Evolutionary conservation across 2,113 vertebrate species (phyloP), one percentile per base, ranked within the genome.

Genomic region (Pelecanus crispus): DNA sequence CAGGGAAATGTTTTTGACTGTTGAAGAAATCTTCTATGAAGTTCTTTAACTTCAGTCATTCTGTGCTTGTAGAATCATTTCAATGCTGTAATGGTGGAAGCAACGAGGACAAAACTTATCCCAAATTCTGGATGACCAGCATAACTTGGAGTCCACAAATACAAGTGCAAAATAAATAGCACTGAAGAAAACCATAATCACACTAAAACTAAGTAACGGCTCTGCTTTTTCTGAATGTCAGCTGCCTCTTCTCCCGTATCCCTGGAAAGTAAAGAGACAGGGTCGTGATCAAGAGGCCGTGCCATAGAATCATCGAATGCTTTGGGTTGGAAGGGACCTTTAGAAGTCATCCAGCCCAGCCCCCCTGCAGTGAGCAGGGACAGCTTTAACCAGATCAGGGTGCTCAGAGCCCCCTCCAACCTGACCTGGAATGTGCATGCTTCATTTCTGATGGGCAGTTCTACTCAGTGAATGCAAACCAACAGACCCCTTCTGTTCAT

Each of bases 181-280:
- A 25, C 2, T 29, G 40, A 31, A 34, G 13, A n/a, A 82, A 87
- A 62, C 38, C 7, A 13, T 34, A 52, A 36, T 68, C 21, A 31
- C 0, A 1, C 28, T 29, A 38, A 49, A 45, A 15, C 3, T 74
- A n/a, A 68, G 17, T 1, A 7, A 31, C 2, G 4, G 3, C 38
- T 89, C 22, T 80, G 15, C 32, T 74, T 7, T 62, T 84, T 71
- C 18, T 59, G 68, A 78, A 36, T 38, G 16, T 12, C 65, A 68
- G 17, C 49, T 88, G 11, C 25, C 40, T 86, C 25, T 73, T 90
- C 18, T 75, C 18, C 47, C 1, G 1, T 32, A 10, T 36, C n/a
- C n/a, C 67, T 74, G 59, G 47, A 42, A 88, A 78, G 4, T 2
- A 32, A 55, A 55, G n/a, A 53, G 42, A 20, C 3, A 28, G 11